Conservation (phyloP, 2,113 vertebrate species). For the Tragelaphus scriptus region DNA sequence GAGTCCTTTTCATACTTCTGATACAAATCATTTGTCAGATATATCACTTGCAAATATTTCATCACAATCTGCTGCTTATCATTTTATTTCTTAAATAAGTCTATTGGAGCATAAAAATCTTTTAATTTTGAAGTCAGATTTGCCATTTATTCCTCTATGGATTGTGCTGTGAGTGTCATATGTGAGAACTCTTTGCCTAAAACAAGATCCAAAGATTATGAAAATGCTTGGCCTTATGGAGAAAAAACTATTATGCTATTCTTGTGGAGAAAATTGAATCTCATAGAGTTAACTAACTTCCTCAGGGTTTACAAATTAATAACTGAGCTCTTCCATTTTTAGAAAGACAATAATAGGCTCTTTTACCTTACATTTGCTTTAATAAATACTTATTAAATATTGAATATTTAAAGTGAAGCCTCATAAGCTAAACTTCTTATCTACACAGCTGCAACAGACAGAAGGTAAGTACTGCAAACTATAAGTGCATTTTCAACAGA, state of each 20-base stretch:
- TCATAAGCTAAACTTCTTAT: background rate
- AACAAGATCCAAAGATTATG: constrained; percentile 13
- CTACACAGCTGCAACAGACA: background rate
- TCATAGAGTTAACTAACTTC: constrained; percentile 57
- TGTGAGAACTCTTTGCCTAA: constrained; percentile 13
- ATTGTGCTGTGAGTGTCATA: background rate
- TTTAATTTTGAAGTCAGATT: background rate
- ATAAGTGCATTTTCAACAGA: background rate
- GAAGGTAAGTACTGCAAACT: background rate
- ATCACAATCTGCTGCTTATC: background rate
- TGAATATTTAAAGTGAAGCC: constrained; percentile 51
- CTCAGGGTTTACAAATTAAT: constrained; percentile 52
- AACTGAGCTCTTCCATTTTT: constrained; percentile 24
- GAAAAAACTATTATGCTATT: constrained; percentile 17
- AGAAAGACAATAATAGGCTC: constrained; percentile 24
- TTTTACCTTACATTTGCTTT: constrained; percentile 32
- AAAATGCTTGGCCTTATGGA: constrained; percentile 8
- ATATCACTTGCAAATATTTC: constrained; percentile 22
- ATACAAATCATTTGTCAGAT: constrained; percentile 3
- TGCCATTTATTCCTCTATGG: background rate
- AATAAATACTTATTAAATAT: constrained; percentile 40
- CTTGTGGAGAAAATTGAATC: constrained; percentile 54
- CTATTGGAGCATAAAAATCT: background rate
- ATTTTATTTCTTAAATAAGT: background rate
- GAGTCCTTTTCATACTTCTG: background rate